phyloP scores from a whole-genome alignment of 2,797 vertebrate genomes.

The Enteromius viviparus region DNA sequence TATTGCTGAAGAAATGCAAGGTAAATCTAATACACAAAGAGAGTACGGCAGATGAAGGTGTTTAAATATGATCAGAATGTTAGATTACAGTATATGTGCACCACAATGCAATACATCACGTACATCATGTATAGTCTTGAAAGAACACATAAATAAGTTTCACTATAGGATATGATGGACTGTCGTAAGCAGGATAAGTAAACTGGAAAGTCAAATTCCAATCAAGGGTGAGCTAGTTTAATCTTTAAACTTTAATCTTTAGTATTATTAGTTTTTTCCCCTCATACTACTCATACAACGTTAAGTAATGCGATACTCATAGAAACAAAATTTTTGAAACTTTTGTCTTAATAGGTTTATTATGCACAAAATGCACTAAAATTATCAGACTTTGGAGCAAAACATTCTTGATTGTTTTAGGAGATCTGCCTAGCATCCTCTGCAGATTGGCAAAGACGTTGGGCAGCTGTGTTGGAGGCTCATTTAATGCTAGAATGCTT shows the following conservation, averaged over 20 bases:
- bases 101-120: neutral
- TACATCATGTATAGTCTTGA: neutral
- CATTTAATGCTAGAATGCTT: constrained; percentile 25
- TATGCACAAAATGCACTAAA: constrained; percentile 22
- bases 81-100: neutral
- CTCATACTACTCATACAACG: neutral
- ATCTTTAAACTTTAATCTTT: neutral
- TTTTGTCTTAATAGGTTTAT: neutral
- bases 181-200: neutral
- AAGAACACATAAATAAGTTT: neutral
- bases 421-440: neutral
- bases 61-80: neutral
- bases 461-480: constrained; percentile 23
- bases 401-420: constrained; percentile 1
- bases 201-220: neutral
- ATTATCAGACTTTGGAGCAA: constrained; percentile 17
- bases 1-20: neutral
- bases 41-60: neutral
- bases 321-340: neutral
- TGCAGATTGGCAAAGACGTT: constrained; percentile 21
- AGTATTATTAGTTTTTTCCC: neutral
- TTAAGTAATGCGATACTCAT: neutral
- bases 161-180: neutral
- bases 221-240: no score
- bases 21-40: neutral